phyloP scores from a whole-genome alignment of 2,888 invertebrate genomes.

The Spialia ferax region DNA sequence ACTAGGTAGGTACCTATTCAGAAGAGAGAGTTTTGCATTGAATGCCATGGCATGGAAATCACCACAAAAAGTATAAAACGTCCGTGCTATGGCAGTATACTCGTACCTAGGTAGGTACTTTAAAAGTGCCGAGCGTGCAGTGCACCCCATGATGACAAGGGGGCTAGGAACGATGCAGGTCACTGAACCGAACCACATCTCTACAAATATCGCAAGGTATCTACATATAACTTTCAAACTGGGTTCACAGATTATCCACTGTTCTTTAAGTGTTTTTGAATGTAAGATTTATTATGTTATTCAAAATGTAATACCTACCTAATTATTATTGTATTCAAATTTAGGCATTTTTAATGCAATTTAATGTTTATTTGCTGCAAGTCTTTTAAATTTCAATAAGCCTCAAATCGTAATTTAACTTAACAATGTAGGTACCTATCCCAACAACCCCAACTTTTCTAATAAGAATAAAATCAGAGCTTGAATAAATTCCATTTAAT shows the following conservation, averaged over 20 bases:
- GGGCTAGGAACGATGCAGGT: slow-evolving; percentile 73
- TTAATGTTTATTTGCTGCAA: neutral
- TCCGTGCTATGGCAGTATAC: slow-evolving; percentile 58
- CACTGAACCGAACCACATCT: slow-evolving; percentile 67
- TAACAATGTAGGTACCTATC: no score
- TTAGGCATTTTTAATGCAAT: neutral
- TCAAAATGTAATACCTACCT: no score
- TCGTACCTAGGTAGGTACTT: slow-evolving; percentile 41
- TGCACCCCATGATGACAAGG: slow-evolving; percentile 79
- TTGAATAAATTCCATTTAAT: neutral
- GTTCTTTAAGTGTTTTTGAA: neutral
- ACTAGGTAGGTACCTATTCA: no score
- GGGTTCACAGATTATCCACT: neutral
- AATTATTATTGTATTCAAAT: no score
- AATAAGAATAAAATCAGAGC: neutral
- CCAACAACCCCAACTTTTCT: neutral
- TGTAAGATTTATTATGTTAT: no score
- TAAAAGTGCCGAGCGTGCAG: slow-evolving; percentile 48
- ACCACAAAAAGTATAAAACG: slow-evolving; percentile 47
- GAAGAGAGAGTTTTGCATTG: neutral
- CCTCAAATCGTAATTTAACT: neutral
- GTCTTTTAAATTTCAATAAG: neutral
- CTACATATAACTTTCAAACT: neutral
- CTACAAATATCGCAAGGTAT: slow-evolving; percentile 26
- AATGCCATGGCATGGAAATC: neutral